Evolutionary conservation across 37 sponge, comb jelly and placozoan species (phyloP), one percentile per base, ranked within the genome.

Genomic region (Ephydatia muelleri): DNA sequence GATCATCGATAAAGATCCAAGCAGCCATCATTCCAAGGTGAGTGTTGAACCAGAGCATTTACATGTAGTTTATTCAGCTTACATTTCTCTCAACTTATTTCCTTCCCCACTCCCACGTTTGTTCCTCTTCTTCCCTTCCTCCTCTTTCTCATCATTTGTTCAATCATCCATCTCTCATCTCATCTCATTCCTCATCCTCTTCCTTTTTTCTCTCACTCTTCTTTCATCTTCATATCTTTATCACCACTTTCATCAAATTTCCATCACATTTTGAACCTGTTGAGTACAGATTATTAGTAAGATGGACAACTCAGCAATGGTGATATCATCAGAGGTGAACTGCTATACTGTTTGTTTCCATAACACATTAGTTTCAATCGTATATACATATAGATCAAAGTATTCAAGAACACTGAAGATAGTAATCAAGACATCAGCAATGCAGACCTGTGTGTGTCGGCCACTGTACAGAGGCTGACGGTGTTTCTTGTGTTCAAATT

Each of bases 401-500:
- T 78, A n/a, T 31, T 31, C 0, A 72, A 35, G 33, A 38, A 38
- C 30, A 9, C 48, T 67, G 31, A 27, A 19, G 57, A 65, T 39
- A 37, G 72, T 19, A 77, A 25, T 67, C n/a, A 38, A 0, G 84
- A 78, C 84, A 73, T 88, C 0, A 28, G 48, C 3, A 5, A 39
- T 34, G 68, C 73, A 65, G 80, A 83, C 25, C 70, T 83, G 68
- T 37, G 78, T 43, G 69, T 89, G 3, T 23, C 39, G 31, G 84
- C 89, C 19, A 30, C 72, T 38, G 72, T 90, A 0, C 76, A 38
- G 38, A 77, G 67, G 38, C 36, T 90, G 36, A 76, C 73, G 71
- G 29, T 90, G 14, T 47, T 72, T 28, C 26, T 77, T 64, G 72
- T 86, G 47, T 82, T 77, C 68, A 77, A 82, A n/a, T 86, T 90